Evolutionary conservation across 2,113 vertebrate genomes (phyloP), one percentile per base, ranked within the genome.

Genomic region (Machaerirhynchus nigripectus): DNA sequence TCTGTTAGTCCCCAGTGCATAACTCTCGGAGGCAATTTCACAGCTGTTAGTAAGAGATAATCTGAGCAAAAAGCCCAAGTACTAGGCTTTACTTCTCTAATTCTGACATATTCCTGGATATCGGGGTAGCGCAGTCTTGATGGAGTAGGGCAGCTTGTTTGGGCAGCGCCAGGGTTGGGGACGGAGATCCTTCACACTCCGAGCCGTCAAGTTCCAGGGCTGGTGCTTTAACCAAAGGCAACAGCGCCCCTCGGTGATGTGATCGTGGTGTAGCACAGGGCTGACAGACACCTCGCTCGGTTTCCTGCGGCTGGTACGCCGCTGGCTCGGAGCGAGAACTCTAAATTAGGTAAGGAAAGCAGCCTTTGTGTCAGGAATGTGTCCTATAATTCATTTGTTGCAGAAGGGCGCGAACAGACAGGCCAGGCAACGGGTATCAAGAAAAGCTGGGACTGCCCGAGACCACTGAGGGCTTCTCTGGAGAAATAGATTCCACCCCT

Each of bases 221-320:
- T 18, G 69, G 23, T n/a, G 19, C 56, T 79, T 59, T 42, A 84
- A 63, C 3, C 60, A 63, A 68, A 60, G 94, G 26, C 92, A 95
- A 83, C 90, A 97, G 94, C 61, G 95, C 91, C 93, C 73, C 93
- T 92, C 56, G 13, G 76, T 59, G 95, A 71, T 47, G 39, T 0
- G 56, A 84, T 12, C 4, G n/a, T 1, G 71, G 27, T 15, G 76
- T 60, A 92, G 94, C 93, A 71, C 0, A 28, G 47, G 7, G 37
- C 67, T 77, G 27, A 30, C 52, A 4, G 27, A 35, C 52, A 3
- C 53, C 5, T 1, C 24, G 1, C 49, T 39, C 40, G 1, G 2
- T 11, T 52, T 59, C 39, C 57, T 4, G 0, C 5, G 1, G 7
- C 30, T 10, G 18, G 1, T 3, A 0, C 6, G 55, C 27, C 6